These are phyloP conservation scores for Carassius gibelio DNA, from an alignment of 2,113 vertebrate genomes.

Conservation along the genomic window DNA sequence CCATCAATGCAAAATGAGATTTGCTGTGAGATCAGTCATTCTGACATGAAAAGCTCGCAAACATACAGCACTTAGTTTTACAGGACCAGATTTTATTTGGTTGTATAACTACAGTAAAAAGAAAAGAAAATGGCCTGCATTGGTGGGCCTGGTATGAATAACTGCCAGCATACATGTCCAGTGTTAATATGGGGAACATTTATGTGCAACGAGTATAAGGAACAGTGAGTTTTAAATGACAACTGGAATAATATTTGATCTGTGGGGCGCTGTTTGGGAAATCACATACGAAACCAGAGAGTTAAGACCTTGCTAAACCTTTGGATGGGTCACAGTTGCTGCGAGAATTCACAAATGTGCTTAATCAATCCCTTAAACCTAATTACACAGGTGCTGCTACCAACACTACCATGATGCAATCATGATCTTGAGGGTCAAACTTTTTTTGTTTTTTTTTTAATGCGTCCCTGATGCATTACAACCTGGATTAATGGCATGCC, in stretches of 20 bases:
- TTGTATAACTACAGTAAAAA: not conserved
- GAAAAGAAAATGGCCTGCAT: not conserved
- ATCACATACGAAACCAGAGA: not conserved
- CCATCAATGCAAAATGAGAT: not conserved
- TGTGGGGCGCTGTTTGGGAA: not conserved
- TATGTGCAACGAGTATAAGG: not conserved
- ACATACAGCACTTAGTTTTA: not conserved
- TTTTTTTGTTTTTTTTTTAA: not conserved
- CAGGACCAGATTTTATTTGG: too few relatives aligned
- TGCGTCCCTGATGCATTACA: not conserved
- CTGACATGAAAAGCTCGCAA: not conserved
- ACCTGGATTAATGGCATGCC: not conserved
- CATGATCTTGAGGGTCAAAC: not conserved
- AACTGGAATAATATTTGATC: not conserved
- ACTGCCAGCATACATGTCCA: not conserved
- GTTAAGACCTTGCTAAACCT: constrained; percentile 39
- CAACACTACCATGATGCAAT: not conserved
- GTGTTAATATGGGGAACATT: not conserved
- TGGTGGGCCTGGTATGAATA: not conserved
- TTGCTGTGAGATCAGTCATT: constrained; percentile 8
- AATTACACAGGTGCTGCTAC: constrained; percentile 7
- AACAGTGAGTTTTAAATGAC: not conserved
- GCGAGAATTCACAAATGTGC: constrained; percentile 6
- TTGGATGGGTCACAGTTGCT: not conserved
- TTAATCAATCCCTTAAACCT: constrained; percentile 26